Evolutionary conservation across 1,140 invertebrate genomes (phyloP).

Genomic region (Sesamia nonagrioides): DNA sequence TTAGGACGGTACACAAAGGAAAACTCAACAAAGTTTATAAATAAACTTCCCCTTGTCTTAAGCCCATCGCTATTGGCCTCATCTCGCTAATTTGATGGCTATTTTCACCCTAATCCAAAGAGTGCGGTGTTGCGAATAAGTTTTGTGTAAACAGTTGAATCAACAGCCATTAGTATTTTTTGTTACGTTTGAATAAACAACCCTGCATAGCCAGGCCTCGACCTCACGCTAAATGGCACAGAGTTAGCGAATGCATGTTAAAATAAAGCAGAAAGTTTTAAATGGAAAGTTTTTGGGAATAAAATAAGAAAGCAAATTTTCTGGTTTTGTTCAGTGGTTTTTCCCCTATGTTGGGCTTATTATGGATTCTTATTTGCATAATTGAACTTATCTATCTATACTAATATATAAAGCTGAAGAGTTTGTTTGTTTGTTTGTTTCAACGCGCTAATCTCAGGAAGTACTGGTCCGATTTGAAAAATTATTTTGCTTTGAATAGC

Average conservation of each 20-base stretch:
- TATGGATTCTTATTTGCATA: too few relatives aligned
- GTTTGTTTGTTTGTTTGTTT: too few relatives aligned
- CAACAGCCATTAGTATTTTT: slow-evolving; percentile 12
- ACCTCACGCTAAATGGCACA: slow-evolving; percentile 21
- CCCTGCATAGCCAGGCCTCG: not conserved
- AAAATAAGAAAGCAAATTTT: not conserved
- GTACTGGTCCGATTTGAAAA: too few relatives aligned
- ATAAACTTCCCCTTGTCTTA: slow-evolving; percentile 13
- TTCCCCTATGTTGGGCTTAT: not conserved
- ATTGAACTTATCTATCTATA: too few relatives aligned
- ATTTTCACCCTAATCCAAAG: slow-evolving; percentile 15
- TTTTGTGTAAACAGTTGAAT: slow-evolving; percentile 34
- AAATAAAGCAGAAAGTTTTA: not conserved
- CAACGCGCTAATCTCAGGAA: too few relatives aligned
- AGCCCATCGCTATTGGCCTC: slow-evolving; percentile 13
- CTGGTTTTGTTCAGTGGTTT: not conserved
- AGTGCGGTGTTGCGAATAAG: slow-evolving; percentile 12
- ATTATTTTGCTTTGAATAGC: too few relatives aligned
- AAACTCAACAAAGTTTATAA: slow-evolving; percentile 10
- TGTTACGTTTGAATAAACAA: slow-evolving; percentile 24
- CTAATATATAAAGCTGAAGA: too few relatives aligned
- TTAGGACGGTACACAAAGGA: not conserved
- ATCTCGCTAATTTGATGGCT: slow-evolving; percentile 27
- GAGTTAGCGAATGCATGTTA: slow-evolving; percentile 2
- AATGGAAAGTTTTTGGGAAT: not conserved